Evolutionary conservation across 1,140 invertebrate species (phyloP), one percentile per base, ranked within the genome.

Genomic region (Diabrotica undecimpunctata): DNA sequence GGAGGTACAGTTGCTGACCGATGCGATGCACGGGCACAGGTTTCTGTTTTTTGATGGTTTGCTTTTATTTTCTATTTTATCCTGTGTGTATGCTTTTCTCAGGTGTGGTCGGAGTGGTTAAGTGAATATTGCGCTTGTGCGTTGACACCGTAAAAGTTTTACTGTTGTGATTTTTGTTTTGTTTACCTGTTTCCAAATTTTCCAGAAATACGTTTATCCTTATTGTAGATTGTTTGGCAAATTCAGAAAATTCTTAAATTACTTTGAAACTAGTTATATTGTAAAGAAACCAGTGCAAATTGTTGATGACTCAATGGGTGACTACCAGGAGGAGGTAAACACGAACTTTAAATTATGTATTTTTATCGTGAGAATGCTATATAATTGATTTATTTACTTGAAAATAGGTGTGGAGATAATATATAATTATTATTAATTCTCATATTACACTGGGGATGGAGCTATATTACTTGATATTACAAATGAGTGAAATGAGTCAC

Each of bases 231-330:
- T n/a, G n/a, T n/a, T n/a, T n/a, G n/a, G n/a, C n/a, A n/a, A 25
- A 1, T 25, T 4, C 25, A 25, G 25, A 25, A 25, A 25, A 25
- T 25, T 2, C 25, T 25, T 25, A 25, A 25, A 25, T 25, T 25
- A 25, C 25, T 25, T 4, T 25, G 25, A 25, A 25, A 25, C 25
- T 25, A 25, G 25, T 25, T 25, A 4, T 25, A 25, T 4, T 25
- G 25, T 25, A 25, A 46, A 46, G 41, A 46, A 46, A 46, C 8
- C 3, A 8, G 41, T 46, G 39, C 7, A 46, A 46, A 46, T 10
- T 46, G 39, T 46, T 46, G 41, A 12, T 61, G 60, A 52, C 61
- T 62, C 61, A 62, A 62, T 62, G 61, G 61, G 51, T 38, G 61
- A 62, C 12, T 62, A 37, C 36, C 6, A 54, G 13, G 61, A 62